Evolutionary conservation across 2,113 vertebrate species (phyloP).

Genomic region (Lutjanus erythropterus): DNA sequence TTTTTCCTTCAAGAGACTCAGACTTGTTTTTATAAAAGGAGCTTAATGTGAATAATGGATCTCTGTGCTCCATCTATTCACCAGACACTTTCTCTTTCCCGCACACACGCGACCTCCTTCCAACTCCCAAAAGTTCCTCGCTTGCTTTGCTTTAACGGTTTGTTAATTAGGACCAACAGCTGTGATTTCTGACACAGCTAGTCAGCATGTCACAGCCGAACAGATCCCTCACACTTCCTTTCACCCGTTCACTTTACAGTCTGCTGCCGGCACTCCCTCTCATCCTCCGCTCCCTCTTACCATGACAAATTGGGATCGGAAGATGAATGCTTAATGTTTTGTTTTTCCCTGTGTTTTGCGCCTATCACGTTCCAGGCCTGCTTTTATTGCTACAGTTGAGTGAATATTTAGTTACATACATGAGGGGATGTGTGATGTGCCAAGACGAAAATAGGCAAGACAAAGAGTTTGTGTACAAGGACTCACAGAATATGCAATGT

Average conservation of each 20-base stretch:
- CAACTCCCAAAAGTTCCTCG: conserved; percentile 43
- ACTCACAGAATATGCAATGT: conserved; percentile 32
- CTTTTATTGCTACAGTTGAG: conserved; percentile 21
- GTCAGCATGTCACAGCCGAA: conserved; percentile 53
- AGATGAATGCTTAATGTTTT: conserved; percentile 52
- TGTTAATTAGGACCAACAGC: conserved; percentile 73
- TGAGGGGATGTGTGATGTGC: conserved; percentile 23
- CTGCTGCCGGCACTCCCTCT: conserved; percentile 22
- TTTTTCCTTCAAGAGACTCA: conserved; percentile 43
- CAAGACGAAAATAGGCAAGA: conserved; percentile 20
- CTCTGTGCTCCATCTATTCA: conserved; percentile 24
- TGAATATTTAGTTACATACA: conserved; percentile 38
- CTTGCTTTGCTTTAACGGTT: conserved; percentile 43
- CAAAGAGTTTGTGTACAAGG: conserved; percentile 49
- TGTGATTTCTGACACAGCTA: conserved; percentile 67
- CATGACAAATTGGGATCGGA: conserved; percentile 56
- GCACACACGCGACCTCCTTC: conserved; percentile 16
- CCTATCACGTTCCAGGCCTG: background rate
- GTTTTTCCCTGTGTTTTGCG: conserved; percentile 30
- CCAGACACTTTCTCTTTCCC: background rate
- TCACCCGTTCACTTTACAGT: conserved; percentile 48
- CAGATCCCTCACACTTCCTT: conserved; percentile 38
- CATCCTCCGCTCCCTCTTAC: conserved; percentile 25
- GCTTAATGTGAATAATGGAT: conserved; percentile 65
- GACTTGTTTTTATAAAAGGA: conserved; percentile 38